Percentiles rank a stretch among this genome's conserved stretches.
Evolutionary conservation across 2,113 vertebrate species (phyloP).

Genomic region (Excalfactoria chinensis): DNA sequence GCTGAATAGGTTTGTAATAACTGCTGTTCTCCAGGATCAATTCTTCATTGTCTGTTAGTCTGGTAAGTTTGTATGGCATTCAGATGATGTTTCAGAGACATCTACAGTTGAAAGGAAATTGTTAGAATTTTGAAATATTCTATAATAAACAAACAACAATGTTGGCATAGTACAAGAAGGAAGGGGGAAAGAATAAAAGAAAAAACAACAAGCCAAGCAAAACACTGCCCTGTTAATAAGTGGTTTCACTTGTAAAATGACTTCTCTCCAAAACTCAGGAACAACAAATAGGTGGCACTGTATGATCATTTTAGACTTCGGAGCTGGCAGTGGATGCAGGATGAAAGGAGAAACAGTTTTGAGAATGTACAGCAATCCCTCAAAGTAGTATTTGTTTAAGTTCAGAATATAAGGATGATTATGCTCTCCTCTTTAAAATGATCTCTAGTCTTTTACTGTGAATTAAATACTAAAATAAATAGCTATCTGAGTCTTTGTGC

Average conservation of each 20-base stretch:
- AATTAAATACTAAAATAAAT: neutral
- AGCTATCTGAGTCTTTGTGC: neutral
- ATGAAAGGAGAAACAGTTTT: neutral
- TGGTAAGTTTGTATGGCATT: neutral
- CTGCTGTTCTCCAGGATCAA: neutral
- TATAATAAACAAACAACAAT: neutral
- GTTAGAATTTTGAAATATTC: neutral
- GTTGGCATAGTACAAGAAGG: neutral
- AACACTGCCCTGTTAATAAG: neutral
- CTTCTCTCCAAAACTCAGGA: neutral
- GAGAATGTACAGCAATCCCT: neutral
- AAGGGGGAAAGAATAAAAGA: accelerated
- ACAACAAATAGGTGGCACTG: slow-evolving; percentile 32
- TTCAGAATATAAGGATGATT: neutral
- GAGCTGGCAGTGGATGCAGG: neutral
- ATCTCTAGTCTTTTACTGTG: neutral
- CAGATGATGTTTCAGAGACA: neutral
- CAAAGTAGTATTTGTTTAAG: accelerated
- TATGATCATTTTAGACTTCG: neutral
- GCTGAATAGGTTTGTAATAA: neutral
- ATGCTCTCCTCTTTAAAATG: neutral
- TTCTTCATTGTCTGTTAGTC: neutral
- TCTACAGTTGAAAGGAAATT: neutral
- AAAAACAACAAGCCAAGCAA: accelerated
- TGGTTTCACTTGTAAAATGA: neutral